Percentiles rank a stretch among this genome's conserved stretches.
Evolutionary conservation across 2,888 invertebrate genomes (phyloP).

Genomic region (Dyspetes luteomarginatus): DNA sequence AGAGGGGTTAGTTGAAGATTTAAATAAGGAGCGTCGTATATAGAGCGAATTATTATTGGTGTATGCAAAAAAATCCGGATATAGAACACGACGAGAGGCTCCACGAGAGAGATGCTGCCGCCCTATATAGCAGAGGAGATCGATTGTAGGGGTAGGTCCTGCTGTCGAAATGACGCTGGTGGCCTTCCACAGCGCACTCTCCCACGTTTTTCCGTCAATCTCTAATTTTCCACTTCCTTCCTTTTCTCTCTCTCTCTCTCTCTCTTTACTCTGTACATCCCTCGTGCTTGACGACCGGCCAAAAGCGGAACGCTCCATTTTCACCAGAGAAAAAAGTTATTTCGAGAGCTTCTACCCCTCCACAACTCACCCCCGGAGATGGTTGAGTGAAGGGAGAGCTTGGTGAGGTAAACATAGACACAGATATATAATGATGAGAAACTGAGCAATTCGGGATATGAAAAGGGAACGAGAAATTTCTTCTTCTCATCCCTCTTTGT

Average conservation of each 20-base stretch:
- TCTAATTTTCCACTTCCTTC: conserved; percentile 16
- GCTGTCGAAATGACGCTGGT: conserved; percentile 40
- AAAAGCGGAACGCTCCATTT: conserved; percentile 59
- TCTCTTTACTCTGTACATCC: conserved; percentile 17
- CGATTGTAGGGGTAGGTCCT: conserved; percentile 63
- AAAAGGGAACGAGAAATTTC: neutral
- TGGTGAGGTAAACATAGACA: too few species aligned
- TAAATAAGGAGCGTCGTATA: conserved; percentile 5
- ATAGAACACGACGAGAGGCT: conserved; percentile 36
- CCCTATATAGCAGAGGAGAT: conserved; percentile 8
- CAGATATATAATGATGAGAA: too few species aligned
- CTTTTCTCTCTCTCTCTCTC: neutral
- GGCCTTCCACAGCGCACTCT: conserved; percentile 22
- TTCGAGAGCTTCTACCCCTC: conserved; percentile 40
- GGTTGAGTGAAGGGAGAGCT: too few species aligned
- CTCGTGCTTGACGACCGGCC: conserved; percentile 56
- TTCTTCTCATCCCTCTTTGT: too few species aligned
- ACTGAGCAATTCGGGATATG: conserved; percentile 25
- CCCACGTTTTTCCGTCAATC: conserved; percentile 18
- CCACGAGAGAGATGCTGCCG: conserved; percentile 12
- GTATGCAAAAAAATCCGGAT: conserved; percentile 43
- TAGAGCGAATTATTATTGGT: conserved; percentile 26
- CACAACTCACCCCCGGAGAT: neutral
- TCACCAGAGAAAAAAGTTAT: conserved; percentile 56
- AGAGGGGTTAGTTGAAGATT: neutral